A percentile compares a stretch with the other conserved stretches of the same genome.
phyloP scores from a whole-genome alignment of 1,140 invertebrate species.

The Procambarus virginalis region DNA sequence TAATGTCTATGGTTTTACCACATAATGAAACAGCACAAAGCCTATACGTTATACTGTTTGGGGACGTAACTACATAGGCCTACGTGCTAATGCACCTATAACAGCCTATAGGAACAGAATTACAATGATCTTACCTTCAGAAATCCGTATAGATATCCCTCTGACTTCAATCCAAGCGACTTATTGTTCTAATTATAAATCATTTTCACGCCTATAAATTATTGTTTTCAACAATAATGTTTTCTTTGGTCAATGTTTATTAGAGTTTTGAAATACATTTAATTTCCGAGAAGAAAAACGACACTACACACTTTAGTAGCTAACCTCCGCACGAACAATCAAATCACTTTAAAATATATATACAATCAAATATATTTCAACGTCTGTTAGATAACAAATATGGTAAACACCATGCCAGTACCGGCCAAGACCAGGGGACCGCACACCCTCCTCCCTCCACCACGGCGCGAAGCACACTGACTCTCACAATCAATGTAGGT shows the following conservation, averaged over 20 bases:
- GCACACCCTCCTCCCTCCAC: background rate
- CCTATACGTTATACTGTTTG: too few species aligned
- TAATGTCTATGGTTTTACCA: too few species aligned
- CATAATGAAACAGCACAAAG: too few species aligned
- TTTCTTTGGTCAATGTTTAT: background rate
- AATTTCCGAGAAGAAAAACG: background rate
- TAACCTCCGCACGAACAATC: background rate
- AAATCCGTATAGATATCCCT: background rate
- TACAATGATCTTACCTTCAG: background rate
- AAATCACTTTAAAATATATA: background rate
- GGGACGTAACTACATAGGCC: too few species aligned
- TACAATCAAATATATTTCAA: background rate
- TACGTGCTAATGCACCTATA: too few species aligned
- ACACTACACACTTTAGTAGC: background rate
- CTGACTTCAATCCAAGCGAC: background rate
- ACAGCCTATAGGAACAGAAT: too few species aligned
- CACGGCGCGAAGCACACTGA: constrained; percentile 2
- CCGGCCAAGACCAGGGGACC: background rate
- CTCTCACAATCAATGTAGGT: background rate
- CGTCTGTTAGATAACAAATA: too few species aligned
- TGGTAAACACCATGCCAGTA: background rate
- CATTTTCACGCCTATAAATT: background rate
- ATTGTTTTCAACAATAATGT: background rate
- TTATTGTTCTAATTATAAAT: background rate
- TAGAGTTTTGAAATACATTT: background rate